Evolutionary conservation across 2,113 vertebrate species (phyloP), one percentile per base, ranked within the genome.

Genomic region (Capreolus pygargus): DNA sequence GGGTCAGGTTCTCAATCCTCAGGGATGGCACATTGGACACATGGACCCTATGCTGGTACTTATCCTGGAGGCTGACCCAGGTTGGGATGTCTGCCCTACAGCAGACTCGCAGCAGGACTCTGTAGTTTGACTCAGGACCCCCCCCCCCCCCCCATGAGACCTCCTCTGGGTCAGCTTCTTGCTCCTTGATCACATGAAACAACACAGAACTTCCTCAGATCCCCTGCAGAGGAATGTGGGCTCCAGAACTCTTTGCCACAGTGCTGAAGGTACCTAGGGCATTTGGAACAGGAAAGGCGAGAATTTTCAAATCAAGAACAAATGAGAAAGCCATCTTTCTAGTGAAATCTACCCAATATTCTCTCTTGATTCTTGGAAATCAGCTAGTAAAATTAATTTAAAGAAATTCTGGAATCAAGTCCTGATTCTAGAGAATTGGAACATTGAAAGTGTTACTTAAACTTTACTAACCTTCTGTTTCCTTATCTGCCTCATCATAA

Each of bases 21-120:
- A 70, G 64, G 64, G 64, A 70, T 0, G 0, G 36, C 5, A 23
- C 33, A 70, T 0, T 23, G 64, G n/a, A 10, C n/a, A 70, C 64
- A 6, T 36, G n/a, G 64, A 70, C n/a, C 64, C 64, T 36, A 1
- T 23, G 64, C n/a, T 23, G 19, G 64, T 70, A 36, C 64, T 36
- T 70, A 4, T 36, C 64, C 64, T 36, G 17, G n/a, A 70, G 64
- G n/a, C n/a, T 70, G 64, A 70, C 64, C 64, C 64, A 36, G 5
- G 4, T 70, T 1, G 2, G 64, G 0, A 10, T 36, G 19, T 70
- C 64, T 70, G 64, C 64, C n/a, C 64, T 5, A 23, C 0, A 2
- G 0, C 0, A 0, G 0, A 70, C n/a, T 70, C 2, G 9, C 64
- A 70, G n/a, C 64, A 70, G 64, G n/a, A 70, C 1, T 0, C 64